Base-by-base conservation (phyloP, 2,888 invertebrate species). In the Xestia sexstrigata region DNA sequence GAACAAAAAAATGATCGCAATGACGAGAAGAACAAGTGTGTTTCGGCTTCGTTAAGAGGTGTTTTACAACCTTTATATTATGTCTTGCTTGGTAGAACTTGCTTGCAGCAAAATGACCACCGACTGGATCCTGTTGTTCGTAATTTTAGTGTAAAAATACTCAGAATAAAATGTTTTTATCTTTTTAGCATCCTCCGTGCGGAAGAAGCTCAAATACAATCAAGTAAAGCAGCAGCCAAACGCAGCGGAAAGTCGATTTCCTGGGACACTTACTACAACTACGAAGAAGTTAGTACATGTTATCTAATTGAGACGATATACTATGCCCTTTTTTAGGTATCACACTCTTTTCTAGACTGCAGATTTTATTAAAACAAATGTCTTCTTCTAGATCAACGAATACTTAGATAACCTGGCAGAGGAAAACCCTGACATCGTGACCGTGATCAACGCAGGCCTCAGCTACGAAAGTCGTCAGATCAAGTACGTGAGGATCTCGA, bases 381-480 rank as follows among this genome's bases (percentile, higher is more conserved):
- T 23, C 80, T 30, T 70, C 49, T 91, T 91, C 30, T 90, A 97
- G 97, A 97, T 97, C 80, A 96, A 97, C 89, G 93, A 95, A 1
- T 95, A 97, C 82, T 89, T 97, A 77, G 93, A 95, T 78, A 89
- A 91, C 13, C 82, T 97, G 30, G 96, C 94, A n/a, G 88, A 75
- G 0, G 81, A 91, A 67, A 95, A 97, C 90, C 97, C 97, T 3
- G 85, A 96, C 20, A 88, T 97, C 1, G 97, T 97, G 2, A 96
- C 96, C 11, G 94, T 97, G 11, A 93, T 97, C 79, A 96, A 96
- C 77, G 96, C 97, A 76, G 98, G 97, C 1, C 92, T 95, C 72
- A 97, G 97, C 65, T 97, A 94, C 87, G 97, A 98, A 93, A 97
- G 97, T 9, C 97, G 97, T n/a, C 95, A 96, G 76, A 95, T 98